Conservation (phyloP, 2,113 vertebrate species). For the Siniperca chuatsi region DNA sequence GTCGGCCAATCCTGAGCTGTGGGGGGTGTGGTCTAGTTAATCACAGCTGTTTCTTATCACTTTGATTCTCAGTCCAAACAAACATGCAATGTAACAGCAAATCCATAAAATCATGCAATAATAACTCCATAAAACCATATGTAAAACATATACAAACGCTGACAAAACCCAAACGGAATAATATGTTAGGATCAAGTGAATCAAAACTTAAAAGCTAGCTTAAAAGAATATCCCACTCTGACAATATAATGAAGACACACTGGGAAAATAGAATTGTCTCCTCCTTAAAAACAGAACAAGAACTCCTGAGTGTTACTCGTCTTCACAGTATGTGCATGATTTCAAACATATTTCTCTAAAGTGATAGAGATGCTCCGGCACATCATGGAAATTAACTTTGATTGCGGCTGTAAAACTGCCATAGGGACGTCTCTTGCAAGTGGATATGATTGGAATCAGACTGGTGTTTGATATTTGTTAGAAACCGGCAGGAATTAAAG, state of each 20-base stretch:
- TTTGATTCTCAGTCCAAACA: no score
- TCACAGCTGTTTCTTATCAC: no score
- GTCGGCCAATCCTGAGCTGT: no score
- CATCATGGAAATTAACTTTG: conserved; percentile 68
- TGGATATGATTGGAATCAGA: conserved; percentile 69
- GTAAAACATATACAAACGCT: no score
- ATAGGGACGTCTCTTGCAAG: conserved; percentile 41
- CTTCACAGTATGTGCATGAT: conserved; percentile 38
- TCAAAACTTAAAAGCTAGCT: no score
- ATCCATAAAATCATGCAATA: no score
- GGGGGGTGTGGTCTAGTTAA: no score
- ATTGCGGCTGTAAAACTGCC: conserved; percentile 59
- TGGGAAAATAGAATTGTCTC: not conserved
- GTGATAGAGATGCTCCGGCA: conserved; percentile 32
- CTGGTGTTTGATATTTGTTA: conserved; percentile 69
- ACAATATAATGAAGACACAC: conserved; percentile 11
- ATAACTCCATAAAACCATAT: no score
- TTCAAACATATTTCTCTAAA: conserved; percentile 55
- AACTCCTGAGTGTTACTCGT: conserved; percentile 5
- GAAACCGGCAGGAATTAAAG: conserved; percentile 74
- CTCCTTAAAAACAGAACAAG: conserved; percentile 16
- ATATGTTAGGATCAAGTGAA: no score
- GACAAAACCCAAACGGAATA: no score
- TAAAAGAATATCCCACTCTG: no score
- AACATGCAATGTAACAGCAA: no score